phyloP scores from a whole-genome alignment of 2,888 invertebrate species.

The Eupithecia centaureata region DNA sequence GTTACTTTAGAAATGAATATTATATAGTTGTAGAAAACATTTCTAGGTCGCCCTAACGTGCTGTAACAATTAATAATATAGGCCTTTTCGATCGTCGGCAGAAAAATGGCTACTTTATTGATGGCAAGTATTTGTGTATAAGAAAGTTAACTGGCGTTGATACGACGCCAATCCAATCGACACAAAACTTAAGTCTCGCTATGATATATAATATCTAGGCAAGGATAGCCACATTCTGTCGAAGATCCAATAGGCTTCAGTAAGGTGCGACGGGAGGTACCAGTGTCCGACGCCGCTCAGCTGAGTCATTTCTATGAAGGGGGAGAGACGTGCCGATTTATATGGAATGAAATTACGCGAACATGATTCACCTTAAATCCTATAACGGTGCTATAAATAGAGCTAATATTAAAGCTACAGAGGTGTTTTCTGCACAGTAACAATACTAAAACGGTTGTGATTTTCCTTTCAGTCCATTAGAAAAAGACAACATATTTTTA shows the following conservation, averaged over 20 bases:
- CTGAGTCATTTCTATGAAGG: slow-evolving; percentile 20
- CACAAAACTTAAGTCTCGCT: not conserved
- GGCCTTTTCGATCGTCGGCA: slow-evolving; percentile 46
- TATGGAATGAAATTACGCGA: slow-evolving; percentile 33
- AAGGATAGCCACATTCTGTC: slow-evolving; percentile 9
- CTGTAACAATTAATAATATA: slow-evolving; percentile 54
- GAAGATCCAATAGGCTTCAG: slow-evolving; percentile 9
- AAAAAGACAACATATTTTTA: not conserved
- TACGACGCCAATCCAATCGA: too few relatives aligned
- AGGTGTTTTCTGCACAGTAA: not conserved
- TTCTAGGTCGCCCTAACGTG: slow-evolving; percentile 56
- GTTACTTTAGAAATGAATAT: slow-evolving; percentile 80
- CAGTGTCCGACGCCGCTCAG: slow-evolving; percentile 22
- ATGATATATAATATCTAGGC: not conserved
- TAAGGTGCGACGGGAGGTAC: slow-evolving; percentile 21
- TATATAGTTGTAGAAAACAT: slow-evolving; percentile 79
- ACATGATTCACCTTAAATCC: slow-evolving; percentile 30
- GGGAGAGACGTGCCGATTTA: slow-evolving; percentile 33
- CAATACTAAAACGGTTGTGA: not conserved
- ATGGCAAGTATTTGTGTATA: not conserved
- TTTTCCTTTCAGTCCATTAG: slow-evolving; percentile 3
- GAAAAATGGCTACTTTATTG: not conserved
- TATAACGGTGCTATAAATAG: slow-evolving; percentile 27
- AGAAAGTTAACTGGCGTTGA: not conserved
- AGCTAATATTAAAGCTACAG: slow-evolving; percentile 31